Evolutionary conservation across 2,113 vertebrate species (phyloP).

Genomic region (Panthera tigris): DNA sequence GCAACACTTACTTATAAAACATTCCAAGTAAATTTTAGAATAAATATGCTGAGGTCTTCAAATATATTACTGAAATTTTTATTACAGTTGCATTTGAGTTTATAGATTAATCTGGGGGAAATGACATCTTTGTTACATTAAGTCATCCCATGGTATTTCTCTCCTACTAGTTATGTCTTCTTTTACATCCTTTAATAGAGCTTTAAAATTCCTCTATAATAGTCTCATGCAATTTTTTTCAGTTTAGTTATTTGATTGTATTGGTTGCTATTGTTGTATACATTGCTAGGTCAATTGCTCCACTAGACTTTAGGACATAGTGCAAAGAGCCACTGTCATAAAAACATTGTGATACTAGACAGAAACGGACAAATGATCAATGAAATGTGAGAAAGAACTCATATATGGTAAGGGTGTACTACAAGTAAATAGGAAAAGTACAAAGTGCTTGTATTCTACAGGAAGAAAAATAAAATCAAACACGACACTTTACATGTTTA

Average conservation of each 20-base stretch:
- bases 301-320: not conserved
- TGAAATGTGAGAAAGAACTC: not conserved
- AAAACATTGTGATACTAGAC: not conserved
- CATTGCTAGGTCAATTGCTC: not conserved
- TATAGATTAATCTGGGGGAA: not conserved
- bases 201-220: not conserved
- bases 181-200: not conserved
- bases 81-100: not conserved
- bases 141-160: not conserved
- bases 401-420: not conserved
- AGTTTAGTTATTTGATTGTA: not conserved
- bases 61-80: not conserved
- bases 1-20: not conserved
- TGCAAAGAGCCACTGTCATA: not conserved
- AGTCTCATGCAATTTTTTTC: not conserved
- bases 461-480: not conserved
- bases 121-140: not conserved
- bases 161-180: not conserved
- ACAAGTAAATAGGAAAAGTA: not conserved
- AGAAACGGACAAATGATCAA: not conserved
- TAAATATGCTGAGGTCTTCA: not conserved
- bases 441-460: not conserved
- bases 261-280: not conserved
- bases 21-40: conserved; percentile 35
- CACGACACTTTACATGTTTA: not conserved